Evolutionary conservation across 92 coral and sea anemone species (phyloP), one percentile per base, ranked within the genome.

Genomic region (Chrysogorgia sp.): DNA sequence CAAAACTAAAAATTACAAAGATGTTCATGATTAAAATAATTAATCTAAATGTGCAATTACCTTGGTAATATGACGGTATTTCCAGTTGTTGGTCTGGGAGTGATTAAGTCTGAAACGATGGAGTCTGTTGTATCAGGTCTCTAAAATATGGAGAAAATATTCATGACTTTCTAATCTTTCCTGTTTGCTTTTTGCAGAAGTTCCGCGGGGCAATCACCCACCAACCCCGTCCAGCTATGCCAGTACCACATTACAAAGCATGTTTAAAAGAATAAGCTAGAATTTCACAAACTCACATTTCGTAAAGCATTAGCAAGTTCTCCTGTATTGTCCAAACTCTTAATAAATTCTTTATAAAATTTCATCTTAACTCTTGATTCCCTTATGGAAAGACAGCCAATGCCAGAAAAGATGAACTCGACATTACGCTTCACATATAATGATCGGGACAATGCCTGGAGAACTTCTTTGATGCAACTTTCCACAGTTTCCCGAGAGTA

Each of bases 71-170:
- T 80, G 35, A 94, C 81, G 31, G 98, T 94, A 76, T 91, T 94
- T 62, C 98, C 92, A 31, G 98, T 94, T 30, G 85, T 89, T 33
- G 96, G 98, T 67, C 98, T 59, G 34, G 92, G 96, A 67, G 92
- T 85, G n/a, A 87, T 29, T 9, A 84, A 10, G 53, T 91, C 97
- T 71, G 98, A 87, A 31, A 94, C 74, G 17, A 92, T 97, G 55
- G 98, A 94, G 75, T 94, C 98, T 15, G 97, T 96, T 59, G 98
- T 94, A 59, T 91, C 97, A 41, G 98, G 98, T 81, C 98, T 66
- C 98, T 94, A 87, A 9, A 71, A 79, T 59, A 22, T 21, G 7
- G 31, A 33, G 23, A 22, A 58, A 47, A 47, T 12, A 47, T 4
- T 37, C 5, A 4, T 37, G 5, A 37, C 6, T 37, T 12, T 12